Evolutionary conservation across 2,797 vertebrate genomes (phyloP).

Genomic region (Crenuchus spilurus): DNA sequence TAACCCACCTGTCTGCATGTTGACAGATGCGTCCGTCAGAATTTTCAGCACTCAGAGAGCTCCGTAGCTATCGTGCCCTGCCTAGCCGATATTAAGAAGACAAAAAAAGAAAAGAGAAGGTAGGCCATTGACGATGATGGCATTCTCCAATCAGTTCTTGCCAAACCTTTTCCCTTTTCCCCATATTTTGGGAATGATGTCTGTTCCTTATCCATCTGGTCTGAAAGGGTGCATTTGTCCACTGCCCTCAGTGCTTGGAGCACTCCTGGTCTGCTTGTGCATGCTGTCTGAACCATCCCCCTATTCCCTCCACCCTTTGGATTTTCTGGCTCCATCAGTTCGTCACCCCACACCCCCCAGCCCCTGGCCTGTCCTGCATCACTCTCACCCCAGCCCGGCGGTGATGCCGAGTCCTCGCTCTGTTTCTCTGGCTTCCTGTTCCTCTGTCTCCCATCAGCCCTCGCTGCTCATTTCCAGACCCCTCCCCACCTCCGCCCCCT

Average conservation of each 20-base stretch:
- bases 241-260: conserved; percentile 73
- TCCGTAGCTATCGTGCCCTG: conserved; percentile 83
- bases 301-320: conserved; percentile 2
- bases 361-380: conserved; percentile 3
- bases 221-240: conserved; percentile 75
- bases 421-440: conserved; percentile 70
- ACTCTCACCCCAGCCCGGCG: conserved; percentile 30
- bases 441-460: conserved; percentile 74
- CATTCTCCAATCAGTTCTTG: conserved; percentile 73
- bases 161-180: conserved; percentile 62
- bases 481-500: conserved; percentile 64
- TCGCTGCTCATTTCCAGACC: conserved; percentile 70
- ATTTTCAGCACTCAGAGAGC: conserved; percentile 78
- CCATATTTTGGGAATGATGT: conserved; percentile 72
- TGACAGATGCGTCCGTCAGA: conserved; percentile 87
- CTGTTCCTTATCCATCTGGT: conserved; percentile 77
- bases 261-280: conserved; percentile 79
- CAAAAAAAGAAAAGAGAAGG: conserved; percentile 81
- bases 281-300: conserved; percentile 73
- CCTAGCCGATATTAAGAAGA: conserved; percentile 85
- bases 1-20: conserved; percentile 86
- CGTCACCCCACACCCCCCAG: neutral
- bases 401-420: conserved; percentile 70
- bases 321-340: conserved; percentile 11
- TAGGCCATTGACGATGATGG: conserved; percentile 78